These are phyloP conservation scores for Notiomystis cincta DNA, from an alignment of 2,113 vertebrate species.

Conservation along the genomic window DNA sequence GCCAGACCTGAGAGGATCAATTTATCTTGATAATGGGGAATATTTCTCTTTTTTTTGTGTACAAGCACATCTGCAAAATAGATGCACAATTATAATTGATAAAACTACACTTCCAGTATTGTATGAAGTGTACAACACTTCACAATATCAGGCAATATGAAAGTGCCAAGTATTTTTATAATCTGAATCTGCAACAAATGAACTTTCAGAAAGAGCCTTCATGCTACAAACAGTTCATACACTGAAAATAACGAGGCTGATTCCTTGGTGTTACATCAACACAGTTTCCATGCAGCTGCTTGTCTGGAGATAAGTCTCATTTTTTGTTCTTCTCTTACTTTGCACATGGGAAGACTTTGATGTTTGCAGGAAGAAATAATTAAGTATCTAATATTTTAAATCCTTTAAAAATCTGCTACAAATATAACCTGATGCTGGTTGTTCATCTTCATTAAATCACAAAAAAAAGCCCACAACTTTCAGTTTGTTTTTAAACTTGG, in stretches of 20 bases:
- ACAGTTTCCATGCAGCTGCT: not conserved
- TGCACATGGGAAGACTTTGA: not conserved
- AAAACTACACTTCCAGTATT: not conserved
- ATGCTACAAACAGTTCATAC: not conserved
- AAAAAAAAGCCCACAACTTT: accelerated
- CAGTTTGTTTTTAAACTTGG: not conserved
- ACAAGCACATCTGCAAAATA: constrained; percentile 45
- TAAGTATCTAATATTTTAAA: not conserved
- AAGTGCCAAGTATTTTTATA: not conserved
- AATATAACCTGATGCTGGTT: not conserved
- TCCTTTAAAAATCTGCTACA: not conserved
- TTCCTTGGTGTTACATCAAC: not conserved
- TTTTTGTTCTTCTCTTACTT: not conserved
- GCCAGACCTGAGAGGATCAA: constrained; percentile 58
- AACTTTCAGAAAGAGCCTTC: not conserved
- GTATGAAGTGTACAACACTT: not conserved
- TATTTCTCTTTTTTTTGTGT: constrained; percentile 58
- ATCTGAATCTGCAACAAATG: constrained; percentile 23
- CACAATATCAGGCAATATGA: not conserved
- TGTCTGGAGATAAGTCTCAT: not conserved
- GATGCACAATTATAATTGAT: not conserved
- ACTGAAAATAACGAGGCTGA: not conserved
- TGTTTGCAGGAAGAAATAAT: not conserved
- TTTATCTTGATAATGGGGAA: constrained; percentile 67
- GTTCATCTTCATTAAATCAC: not conserved